Base-by-base conservation (phyloP, 2,797 vertebrate species). In the Hippoglossus hippoglossus region DNA sequence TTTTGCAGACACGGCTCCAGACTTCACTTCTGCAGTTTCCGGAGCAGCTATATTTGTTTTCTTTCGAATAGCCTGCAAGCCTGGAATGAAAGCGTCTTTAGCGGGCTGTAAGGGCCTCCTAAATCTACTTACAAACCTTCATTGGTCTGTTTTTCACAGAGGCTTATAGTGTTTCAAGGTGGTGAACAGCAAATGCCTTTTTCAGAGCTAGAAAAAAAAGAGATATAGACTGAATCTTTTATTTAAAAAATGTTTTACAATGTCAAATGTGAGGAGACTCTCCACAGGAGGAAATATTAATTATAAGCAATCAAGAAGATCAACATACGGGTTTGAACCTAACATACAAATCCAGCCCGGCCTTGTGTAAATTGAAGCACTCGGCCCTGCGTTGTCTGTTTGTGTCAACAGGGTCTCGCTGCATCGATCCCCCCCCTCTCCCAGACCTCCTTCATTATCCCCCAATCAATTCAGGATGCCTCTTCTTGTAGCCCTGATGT, bases 361-460 rank as follows among this genome's bases (percentile, higher is more conserved):
- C 53, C 18, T 49, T 78, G 68, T 47, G 54, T 71, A 54, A 63
- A 54, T 63, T 15, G 26, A 72, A 58, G 59, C 71, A 65, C 44
- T 50, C 66, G 19, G 69, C 39, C 65, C 63, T 34, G 58, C 39
- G 26, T 47, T 70, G 59, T 70, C 34, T 70, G 59, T 71, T 79
- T 73, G 71, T 24, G n/a, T 71, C 69, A 80, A 60, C 65, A 44
- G 34, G 51, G 54, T 71, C 75, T 64, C 2, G 15, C 71, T 50
- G 50, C 68, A 92, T 89, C 44, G 84, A 92, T 87, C 82, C 77
- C 55, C 55, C 53, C 74, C 39, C 74, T 71, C 64, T 54, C 64
- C 47, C 19, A 63, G 51, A 60, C 76, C 87, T 80, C 73, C 77
- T 85, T 91, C 87, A 92, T 93, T 91, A 89, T 91, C 85, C 88